phyloP scores from a whole-genome alignment of 2,888 invertebrate species.

The Formica aserva region DNA sequence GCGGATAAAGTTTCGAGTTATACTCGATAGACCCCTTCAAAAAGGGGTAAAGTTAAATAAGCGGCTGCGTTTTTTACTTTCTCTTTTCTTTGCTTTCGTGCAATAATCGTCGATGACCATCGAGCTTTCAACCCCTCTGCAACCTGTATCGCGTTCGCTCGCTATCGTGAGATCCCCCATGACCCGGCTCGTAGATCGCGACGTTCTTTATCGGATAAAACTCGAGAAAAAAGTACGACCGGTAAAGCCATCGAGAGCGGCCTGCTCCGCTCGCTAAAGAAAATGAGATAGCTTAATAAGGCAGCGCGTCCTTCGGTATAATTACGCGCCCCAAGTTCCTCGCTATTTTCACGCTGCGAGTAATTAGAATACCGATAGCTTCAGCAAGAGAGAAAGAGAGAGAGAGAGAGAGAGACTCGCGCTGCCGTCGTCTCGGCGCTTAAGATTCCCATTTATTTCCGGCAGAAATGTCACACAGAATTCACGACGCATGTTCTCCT shows the following conservation, averaged over 20 bases:
- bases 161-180: constrained; percentile 46
- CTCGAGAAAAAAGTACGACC: constrained; percentile 70
- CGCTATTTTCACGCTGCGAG: constrained; percentile 72
- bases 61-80: constrained; percentile 7
- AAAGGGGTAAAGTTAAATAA: constrained; percentile 55
- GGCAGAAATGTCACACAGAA: constrained; percentile 63
- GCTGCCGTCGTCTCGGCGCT: constrained; percentile 16
- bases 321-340: constrained; percentile 73
- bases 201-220: constrained; percentile 71
- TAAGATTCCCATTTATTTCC: constrained; percentile 65
- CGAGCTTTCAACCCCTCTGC: constrained; percentile 37
- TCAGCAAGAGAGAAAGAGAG: constrained; percentile 7
- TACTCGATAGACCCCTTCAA: constrained; percentile 45
- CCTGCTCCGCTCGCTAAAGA: constrained; percentile 55
- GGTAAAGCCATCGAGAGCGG: constrained; percentile 67
- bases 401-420: constrained; percentile 15
- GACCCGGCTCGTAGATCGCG: constrained; percentile 61
- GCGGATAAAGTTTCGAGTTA: constrained; percentile 46
- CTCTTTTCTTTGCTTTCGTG: constrained; percentile 53
- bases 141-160: constrained; percentile 26
- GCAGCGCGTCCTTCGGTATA: constrained; percentile 61
- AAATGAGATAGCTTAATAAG: constrained; percentile 77
- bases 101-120: constrained; percentile 66
- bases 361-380: constrained; percentile 75
- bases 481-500: constrained; percentile 29